These are phyloP conservation scores for Spheniscus mendiculus DNA, from an alignment of 2,113 vertebrate species.

Conservation along the genomic window DNA sequence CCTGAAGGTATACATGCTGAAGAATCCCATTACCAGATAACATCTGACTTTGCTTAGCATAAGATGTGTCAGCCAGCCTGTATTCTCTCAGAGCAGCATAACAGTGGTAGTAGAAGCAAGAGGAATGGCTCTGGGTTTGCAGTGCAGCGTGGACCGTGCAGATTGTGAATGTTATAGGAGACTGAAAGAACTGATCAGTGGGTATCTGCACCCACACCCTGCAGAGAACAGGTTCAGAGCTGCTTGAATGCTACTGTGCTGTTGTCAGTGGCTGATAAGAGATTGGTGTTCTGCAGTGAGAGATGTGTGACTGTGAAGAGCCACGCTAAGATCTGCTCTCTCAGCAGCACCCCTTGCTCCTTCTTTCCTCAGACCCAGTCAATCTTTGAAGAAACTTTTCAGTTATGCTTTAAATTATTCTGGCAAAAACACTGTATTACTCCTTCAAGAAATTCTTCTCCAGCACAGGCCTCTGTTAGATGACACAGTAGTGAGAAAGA, in stretches of 20 bases:
- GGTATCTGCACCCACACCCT: not conserved
- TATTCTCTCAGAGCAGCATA: not conserved
- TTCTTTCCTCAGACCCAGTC: not conserved
- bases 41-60: not conserved
- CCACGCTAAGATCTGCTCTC: not conserved
- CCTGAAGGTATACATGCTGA: not conserved
- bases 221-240: not conserved
- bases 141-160: accelerated
- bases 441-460: not conserved
- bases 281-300: not conserved
- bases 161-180: not conserved
- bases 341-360: not conserved
- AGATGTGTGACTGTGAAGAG: not conserved
- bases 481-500: not conserved
- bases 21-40: not conserved
- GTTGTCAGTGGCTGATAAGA: not conserved
- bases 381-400: not conserved
- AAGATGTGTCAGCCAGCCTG: not conserved
- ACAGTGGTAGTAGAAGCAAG: not conserved
- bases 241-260: not conserved
- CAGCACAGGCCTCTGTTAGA: not conserved
- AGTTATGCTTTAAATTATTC: not conserved
- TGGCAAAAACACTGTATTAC: not conserved
- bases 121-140: not conserved
- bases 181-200: not conserved